Conservation (phyloP, 30 jellyfish, hydroid and myxozoan species). For the Hydractinia echinata region DNA sequence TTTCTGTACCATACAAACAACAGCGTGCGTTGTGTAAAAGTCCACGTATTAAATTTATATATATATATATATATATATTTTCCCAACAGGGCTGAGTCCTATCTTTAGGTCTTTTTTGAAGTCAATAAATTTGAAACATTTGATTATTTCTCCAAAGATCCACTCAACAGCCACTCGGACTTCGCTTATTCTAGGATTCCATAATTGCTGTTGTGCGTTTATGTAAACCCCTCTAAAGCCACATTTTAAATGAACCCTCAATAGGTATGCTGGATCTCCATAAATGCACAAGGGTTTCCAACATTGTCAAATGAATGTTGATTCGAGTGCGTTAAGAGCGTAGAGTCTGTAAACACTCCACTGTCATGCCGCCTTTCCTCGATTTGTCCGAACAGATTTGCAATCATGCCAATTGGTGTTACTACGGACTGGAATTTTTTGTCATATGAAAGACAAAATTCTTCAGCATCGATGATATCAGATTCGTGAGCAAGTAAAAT, state of each 20-base stretch:
- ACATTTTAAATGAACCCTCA: slow-evolving; percentile 44
- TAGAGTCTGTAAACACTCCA: slow-evolving; percentile 39
- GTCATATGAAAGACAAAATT: too few relatives aligned
- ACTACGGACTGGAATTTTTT: slow-evolving; percentile 44
- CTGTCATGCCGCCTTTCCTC: slow-evolving; percentile 69
- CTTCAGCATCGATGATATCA: too few relatives aligned
- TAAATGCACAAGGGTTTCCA: slow-evolving; percentile 37
- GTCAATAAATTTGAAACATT: slow-evolving; percentile 43
- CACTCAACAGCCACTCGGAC: slow-evolving; percentile 62
- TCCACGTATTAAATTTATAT: too few relatives aligned
- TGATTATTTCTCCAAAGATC: slow-evolving; percentile 59
- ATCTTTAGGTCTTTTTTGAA: slow-evolving; percentile 43
- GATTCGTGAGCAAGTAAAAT: too few relatives aligned
- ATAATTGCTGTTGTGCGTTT: slow-evolving; percentile 41
- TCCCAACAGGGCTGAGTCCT: slow-evolving; percentile 46
- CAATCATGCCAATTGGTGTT: too few relatives aligned
- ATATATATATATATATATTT: too few relatives aligned
- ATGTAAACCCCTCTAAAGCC: slow-evolving; percentile 29
- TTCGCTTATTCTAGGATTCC: slow-evolving; percentile 45
- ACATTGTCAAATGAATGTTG: background rate
- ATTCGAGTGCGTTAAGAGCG: background rate
- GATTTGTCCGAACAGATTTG: too few relatives aligned
- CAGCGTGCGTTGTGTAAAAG: slow-evolving; percentile 57
- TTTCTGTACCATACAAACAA: slow-evolving; percentile 64
- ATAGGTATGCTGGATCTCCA: slow-evolving; percentile 62